These are phyloP conservation scores for Periophthalmus magnuspinnatus DNA, from an alignment of 2,797 vertebrate species.

Conservation along the genomic window DNA sequence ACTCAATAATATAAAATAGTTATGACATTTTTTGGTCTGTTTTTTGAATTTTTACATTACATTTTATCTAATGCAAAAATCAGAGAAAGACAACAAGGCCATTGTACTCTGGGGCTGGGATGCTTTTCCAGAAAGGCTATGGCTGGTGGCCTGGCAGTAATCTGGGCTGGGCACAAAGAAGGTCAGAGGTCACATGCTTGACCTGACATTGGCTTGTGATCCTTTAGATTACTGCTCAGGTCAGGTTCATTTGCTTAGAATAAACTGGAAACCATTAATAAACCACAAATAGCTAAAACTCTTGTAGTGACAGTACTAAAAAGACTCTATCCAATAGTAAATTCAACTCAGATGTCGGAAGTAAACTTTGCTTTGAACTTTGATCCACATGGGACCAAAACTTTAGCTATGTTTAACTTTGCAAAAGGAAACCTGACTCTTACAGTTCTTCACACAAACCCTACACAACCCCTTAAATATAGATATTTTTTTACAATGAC, in stretches of 20 bases:
- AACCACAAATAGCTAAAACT: not conserved
- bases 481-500: not conserved
- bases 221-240: constrained; percentile 35
- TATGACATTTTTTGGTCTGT: constrained; percentile 59
- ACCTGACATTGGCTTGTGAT: constrained; percentile 54
- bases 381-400: not conserved
- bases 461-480: not conserved
- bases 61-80: constrained; percentile 63
- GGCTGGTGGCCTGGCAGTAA: constrained; percentile 63
- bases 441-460: not conserved
- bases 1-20: constrained; percentile 31
- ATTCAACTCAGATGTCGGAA: constrained; percentile 4
- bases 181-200: constrained; percentile 66
- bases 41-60: constrained; percentile 63
- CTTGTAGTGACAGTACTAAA: not conserved
- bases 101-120: constrained; percentile 69
- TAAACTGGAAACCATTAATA: constrained; percentile 42
- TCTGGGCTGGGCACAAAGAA: constrained; percentile 36
- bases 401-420: not conserved
- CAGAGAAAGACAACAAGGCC: constrained; percentile 72
- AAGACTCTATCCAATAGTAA: not conserved
- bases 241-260: constrained; percentile 60
- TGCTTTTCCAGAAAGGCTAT: constrained; percentile 71
- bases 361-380: not conserved
- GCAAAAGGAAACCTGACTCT: not conserved